Evolutionary conservation across 2,797 vertebrate genomes (phyloP).

Genomic region (Premnoplex brunnescens): DNA sequence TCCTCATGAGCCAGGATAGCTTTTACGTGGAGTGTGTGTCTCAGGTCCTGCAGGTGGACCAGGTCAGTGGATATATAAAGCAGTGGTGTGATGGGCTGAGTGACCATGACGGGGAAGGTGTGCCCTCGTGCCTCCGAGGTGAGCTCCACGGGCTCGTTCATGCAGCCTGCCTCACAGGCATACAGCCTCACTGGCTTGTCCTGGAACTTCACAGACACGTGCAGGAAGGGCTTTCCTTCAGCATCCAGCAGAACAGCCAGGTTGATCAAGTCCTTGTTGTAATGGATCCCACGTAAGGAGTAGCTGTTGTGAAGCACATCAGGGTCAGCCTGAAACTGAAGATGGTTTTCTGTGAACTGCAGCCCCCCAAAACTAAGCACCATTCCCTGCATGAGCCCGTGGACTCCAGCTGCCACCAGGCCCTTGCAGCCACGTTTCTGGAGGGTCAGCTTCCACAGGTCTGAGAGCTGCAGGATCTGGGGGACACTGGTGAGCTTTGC

Average conservation of each 20-base stretch:
- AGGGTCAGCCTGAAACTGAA: conserved; percentile 96
- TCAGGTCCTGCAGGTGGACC: conserved; percentile 91
- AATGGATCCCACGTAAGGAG: conserved; percentile 90
- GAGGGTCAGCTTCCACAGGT: conserved; percentile 92
- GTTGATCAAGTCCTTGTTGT: conserved; percentile 91
- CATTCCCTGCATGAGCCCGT: conserved; percentile 93
- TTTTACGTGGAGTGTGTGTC: conserved; percentile 94
- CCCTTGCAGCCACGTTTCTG: conserved; percentile 94
- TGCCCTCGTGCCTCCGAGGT: conserved; percentile 89
- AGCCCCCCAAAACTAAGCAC: conserved; percentile 96
- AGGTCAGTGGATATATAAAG: conserved; percentile 95
- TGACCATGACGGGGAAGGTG: conserved; percentile 93
- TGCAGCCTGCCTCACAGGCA: conserved; percentile 93
- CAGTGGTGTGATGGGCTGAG: conserved; percentile 92
- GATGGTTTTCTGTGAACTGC: conserved; percentile 97
- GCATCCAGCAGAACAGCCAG: conserved; percentile 87
- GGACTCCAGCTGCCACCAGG: conserved; percentile 87
- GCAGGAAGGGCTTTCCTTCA: conserved; percentile 91
- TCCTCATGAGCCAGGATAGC: conserved; percentile 96
- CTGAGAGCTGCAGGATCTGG: conserved; percentile 91
- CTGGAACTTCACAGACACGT: conserved; percentile 89
- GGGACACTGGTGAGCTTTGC: conserved; percentile 78
- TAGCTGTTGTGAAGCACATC: conserved; percentile 97
- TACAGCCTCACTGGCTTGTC: conserved; percentile 90
- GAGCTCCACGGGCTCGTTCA: conserved; percentile 94